Evolutionary conservation across 37 sponge, comb jelly and placozoan species (phyloP), one percentile per base, ranked within the genome.

Genomic region (Eunapius fragilis): DNA sequence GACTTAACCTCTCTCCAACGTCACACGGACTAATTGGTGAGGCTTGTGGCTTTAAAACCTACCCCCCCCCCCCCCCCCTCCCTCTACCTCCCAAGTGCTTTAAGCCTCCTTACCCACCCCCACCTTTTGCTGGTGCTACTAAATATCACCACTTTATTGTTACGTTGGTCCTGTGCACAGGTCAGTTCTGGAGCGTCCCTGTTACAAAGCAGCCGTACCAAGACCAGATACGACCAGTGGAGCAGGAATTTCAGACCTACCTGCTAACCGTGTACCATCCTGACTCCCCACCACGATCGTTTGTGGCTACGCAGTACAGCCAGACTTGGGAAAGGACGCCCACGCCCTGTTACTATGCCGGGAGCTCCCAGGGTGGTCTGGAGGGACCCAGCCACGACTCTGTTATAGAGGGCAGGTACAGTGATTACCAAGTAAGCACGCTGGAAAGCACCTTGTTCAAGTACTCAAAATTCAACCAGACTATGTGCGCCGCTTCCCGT

Each of bases 121-220:
- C n/a, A n/a, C n/a, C n/a, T n/a, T n/a, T n/a, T n/a, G n/a, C n/a
- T n/a, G n/a, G n/a, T n/a, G n/a, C n/a, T n/a, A n/a, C n/a, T n/a
- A n/a, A n/a, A n/a, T n/a, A n/a, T n/a, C n/a, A n/a, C n/a, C n/a
- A n/a, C n/a, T n/a, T n/a, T n/a, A n/a, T n/a, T n/a, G n/a, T n/a
- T n/a, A n/a, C n/a, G n/a, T n/a, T n/a, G n/a, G n/a, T n/a, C n/a
- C n/a, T n/a, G n/a, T n/a, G n/a, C n/a, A 37, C 71, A 92, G 92
- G 88, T 80, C 92, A 92, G 70, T 92, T 92, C 82, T 92, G 88
- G 88, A 92, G 88, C 38, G 75, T 92, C 33, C 88, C 58, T 11
- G 58, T 58, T 17, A 58, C 58, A 0, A 58, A 17, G 58, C 58
- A 58, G 58, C 22, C 14, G 22, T 58, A 58, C 58, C 58, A 58